Evolutionary conservation across 1,140 invertebrate species (phyloP), one percentile per base, ranked within the genome.

Genomic region (Drosophila ohnishii): DNA sequence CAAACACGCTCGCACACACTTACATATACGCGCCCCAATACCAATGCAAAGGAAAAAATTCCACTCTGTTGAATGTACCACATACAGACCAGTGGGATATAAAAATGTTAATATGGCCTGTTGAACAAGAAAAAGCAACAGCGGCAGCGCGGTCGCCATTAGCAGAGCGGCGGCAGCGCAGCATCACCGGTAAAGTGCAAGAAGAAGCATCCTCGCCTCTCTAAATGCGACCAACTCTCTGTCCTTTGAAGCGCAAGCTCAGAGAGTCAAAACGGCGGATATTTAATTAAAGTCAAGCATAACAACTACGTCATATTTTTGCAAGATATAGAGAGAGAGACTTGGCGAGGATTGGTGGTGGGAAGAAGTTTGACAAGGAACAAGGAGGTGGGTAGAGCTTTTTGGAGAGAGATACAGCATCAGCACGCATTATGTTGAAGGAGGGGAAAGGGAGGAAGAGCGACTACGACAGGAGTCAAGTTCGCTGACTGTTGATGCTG

Each of bases 81-180:
- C 59, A 60, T 19, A 59, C 69, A 72, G 9, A 72, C 64, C 44
- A 44, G 30, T 14, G 37, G 25, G 40, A 78, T 56, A 80, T 67
- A 82, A 51, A 82, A 73, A 63, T 73, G 48, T 79, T 80, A 85
- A 80, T 87, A 80, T 87, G 76, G 84, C 84, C 84, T 88, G 84
- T 88, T 88, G 84, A 88, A 86, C 82, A 65, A 80, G 67, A 39
- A 58, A 82, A 62, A 87, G 80, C 69, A 71, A 85, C 73, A 84
- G 76, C 61, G 50, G 42, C 65, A 74, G 61, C 59, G 57, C 44
- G 35, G 45, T 28, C 55, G 44, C 19, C 39, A 28, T 37, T 37
- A 40, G 19, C 74, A 62, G 61, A 47, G 55, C 45, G 50, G 32
- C 58, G 16, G 14, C 45, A 65, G 59, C 67, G 42, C 51, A 72